Evolutionary conservation across 2,797 vertebrate genomes (phyloP).

Genomic region (Lepus oiostolus): DNA sequence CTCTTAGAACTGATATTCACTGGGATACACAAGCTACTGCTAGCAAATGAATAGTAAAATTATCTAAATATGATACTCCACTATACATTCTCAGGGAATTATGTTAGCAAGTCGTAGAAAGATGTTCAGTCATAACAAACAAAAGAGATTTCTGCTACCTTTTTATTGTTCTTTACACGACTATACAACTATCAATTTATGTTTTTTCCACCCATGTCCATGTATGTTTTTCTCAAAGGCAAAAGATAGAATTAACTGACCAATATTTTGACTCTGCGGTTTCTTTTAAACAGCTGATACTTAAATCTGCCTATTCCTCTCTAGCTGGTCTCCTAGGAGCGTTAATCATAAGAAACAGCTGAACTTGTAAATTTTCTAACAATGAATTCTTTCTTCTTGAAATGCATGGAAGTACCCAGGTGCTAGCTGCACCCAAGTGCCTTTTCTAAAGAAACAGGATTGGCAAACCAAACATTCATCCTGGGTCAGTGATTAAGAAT

Average conservation of each 20-base stretch:
- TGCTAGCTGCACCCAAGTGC: not conserved
- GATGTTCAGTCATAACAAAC: not conserved
- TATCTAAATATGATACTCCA: not conserved
- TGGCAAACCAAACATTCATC: not conserved
- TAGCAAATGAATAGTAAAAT: not conserved
- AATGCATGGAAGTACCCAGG: not conserved
- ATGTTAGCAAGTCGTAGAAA: not conserved
- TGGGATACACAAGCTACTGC: not conserved
- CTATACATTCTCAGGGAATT: not conserved
- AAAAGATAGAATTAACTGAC: slow-evolving; percentile 34
- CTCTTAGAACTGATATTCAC: not conserved
- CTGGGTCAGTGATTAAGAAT: not conserved
- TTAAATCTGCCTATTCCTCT: slow-evolving; percentile 1
- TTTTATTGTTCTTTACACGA: not conserved
- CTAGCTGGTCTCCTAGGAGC: not conserved
- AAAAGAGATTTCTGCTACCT: not conserved
- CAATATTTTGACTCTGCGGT: not conserved
- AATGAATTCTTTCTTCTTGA: not conserved
- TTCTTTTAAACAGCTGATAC: not conserved
- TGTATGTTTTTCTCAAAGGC: not conserved
- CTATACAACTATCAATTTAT: not conserved
- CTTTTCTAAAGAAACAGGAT: not conserved
- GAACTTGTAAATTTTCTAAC: slow-evolving; percentile 20
- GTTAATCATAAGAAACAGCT: slow-evolving; percentile 21
- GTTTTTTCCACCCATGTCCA: too few species aligned